A percentile compares a stretch with the other conserved stretches of the same genome.
phyloP scores from a whole-genome alignment of 2,797 vertebrate species.

The Fundulus diaphanus region DNA sequence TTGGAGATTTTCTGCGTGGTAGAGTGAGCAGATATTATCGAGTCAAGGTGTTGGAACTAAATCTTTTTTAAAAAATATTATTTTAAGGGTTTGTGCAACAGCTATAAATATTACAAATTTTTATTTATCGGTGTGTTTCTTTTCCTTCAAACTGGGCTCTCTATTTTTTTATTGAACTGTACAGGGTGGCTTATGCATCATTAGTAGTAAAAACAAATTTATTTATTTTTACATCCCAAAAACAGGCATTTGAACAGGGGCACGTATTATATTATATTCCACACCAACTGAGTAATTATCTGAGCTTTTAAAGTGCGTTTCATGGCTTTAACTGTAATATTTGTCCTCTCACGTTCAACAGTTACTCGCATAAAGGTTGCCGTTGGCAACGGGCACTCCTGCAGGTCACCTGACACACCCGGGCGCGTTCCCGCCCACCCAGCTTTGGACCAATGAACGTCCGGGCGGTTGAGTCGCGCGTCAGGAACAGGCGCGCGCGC shows the following conservation, averaged over 20 bases:
- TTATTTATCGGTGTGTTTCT: not conserved
- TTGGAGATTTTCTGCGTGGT: no score
- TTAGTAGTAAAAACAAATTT: not conserved
- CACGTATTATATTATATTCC: no score
- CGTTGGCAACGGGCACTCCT: conserved; percentile 9
- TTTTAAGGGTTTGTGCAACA: no score
- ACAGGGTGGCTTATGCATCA: not conserved
- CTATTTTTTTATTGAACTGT: not conserved
- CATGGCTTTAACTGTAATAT: not conserved
- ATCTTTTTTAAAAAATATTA: no score
- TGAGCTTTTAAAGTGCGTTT: no score
- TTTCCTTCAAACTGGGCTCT: not conserved
- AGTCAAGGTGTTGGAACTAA: no score
- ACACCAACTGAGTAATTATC: no score
- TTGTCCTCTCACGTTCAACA: conserved; percentile 42
- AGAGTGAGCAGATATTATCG: no score
- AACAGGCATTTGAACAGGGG: no score
- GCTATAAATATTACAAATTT: not conserved
- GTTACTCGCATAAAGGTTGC: conserved; percentile 49
- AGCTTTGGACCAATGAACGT: conserved; percentile 55
- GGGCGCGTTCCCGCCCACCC: conserved; percentile 66
- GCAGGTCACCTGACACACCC: conserved; percentile 67
- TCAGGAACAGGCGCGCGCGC: conserved; percentile 48
- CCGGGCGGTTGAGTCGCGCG: conserved; percentile 9
- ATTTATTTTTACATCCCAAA: not conserved